phyloP scores from a whole-genome alignment of 2,888 invertebrate species.

The Melitaea athalia region DNA sequence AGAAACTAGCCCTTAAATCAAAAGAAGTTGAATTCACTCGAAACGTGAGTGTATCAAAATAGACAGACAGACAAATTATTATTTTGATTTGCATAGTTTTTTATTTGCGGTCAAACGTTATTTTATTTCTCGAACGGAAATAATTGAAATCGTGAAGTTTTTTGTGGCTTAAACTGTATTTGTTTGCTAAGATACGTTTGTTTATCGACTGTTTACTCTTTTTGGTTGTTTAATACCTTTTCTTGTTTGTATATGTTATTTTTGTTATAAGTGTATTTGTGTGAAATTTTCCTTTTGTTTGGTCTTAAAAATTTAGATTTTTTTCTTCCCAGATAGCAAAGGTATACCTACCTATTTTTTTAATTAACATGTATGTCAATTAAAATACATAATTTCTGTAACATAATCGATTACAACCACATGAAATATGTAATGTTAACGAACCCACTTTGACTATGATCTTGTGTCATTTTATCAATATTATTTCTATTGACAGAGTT shows the following conservation, averaged over 20 bases:
- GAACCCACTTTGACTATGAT: too few relatives aligned
- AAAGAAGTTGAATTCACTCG: too few relatives aligned
- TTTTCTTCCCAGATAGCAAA: too few relatives aligned
- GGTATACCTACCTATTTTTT: too few relatives aligned
- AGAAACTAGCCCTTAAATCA: too few relatives aligned
- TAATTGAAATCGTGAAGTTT: constrained; percentile 25
- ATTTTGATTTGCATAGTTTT: constrained; percentile 15
- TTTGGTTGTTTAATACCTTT: neutral
- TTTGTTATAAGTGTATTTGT: neutral
- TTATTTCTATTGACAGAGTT: too few relatives aligned
- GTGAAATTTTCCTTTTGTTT: neutral
- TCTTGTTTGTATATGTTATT: neutral
- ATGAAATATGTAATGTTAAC: too few relatives aligned
- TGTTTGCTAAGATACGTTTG: neutral
- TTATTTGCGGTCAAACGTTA: constrained; percentile 8
- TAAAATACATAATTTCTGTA: too few relatives aligned
- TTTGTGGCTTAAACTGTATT: neutral
- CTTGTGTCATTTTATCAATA: too few relatives aligned
- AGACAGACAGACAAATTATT: constrained; percentile 1
- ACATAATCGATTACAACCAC: too few relatives aligned
- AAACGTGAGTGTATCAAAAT: constrained; percentile 4
- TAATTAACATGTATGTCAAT: too few relatives aligned
- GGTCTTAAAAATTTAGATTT: too few relatives aligned
- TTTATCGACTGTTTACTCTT: neutral
- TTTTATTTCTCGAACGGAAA: constrained; percentile 20